Percentiles rank a stretch among this genome's conserved stretches.
phyloP scores from a whole-genome alignment of 2,888 invertebrate genomes.

The Trichacis sp. region DNA sequence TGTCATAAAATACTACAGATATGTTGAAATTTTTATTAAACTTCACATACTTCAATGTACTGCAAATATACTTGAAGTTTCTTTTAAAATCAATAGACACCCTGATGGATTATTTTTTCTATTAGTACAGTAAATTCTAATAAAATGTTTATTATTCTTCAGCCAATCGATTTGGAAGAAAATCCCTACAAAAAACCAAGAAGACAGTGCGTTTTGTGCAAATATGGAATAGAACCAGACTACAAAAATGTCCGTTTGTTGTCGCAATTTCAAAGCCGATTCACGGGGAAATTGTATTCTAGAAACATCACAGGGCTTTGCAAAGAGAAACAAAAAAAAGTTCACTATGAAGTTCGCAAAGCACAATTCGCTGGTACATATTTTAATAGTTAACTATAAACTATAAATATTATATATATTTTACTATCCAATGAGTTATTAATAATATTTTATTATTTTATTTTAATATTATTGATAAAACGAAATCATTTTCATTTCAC shows the following conservation, averaged over 20 bases:
- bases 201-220: constrained; percentile 84
- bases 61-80: too few species aligned
- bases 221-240: constrained; percentile 82
- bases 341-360: constrained; percentile 81
- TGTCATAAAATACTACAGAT: too few species aligned
- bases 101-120: too few species aligned
- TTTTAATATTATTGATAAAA: too few species aligned
- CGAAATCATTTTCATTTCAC: too few species aligned
- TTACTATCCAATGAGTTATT: too few species aligned
- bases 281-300: constrained; percentile 92
- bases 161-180: constrained; percentile 52
- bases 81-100: too few species aligned
- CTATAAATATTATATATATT: background rate
- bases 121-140: too few species aligned
- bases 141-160: constrained; percentile 8
- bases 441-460: too few species aligned
- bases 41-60: too few species aligned
- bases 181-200: constrained; percentile 87
- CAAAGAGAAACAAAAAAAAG: constrained; percentile 79
- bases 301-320: constrained; percentile 95
- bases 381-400: background rate
- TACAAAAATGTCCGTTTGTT: constrained; percentile 93
- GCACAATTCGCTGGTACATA: constrained; percentile 78
- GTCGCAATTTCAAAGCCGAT: constrained; percentile 96
- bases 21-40: too few species aligned